phyloP scores from a whole-genome alignment of 2,797 vertebrate genomes.

The Pangasius djambal region DNA sequence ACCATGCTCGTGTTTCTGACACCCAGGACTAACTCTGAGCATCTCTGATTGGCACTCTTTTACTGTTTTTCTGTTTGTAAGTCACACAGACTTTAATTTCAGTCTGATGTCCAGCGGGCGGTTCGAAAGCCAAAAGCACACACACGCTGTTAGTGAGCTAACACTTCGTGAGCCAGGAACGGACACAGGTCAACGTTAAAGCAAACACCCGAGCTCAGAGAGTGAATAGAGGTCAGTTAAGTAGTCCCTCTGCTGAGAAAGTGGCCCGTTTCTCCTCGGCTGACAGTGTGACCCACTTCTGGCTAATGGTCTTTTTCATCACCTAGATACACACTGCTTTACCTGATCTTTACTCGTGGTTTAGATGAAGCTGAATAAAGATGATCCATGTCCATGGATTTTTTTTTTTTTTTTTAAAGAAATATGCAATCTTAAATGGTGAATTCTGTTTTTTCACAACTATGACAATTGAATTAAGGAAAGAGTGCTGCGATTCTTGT shows the following conservation, averaged over 20 bases:
- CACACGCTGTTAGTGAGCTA: background rate
- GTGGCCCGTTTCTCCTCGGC: slow-evolving; percentile 43
- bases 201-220: slow-evolving; percentile 26
- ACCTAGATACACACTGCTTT: slow-evolving; percentile 61
- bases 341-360: slow-evolving; percentile 59
- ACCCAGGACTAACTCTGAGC: background rate
- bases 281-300: slow-evolving; percentile 67
- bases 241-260: slow-evolving; percentile 46
- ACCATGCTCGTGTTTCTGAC: background rate
- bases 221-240: slow-evolving; percentile 50
- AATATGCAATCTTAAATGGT: background rate
- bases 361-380: slow-evolving; percentile 35
- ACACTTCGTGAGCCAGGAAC: background rate
- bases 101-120: background rate
- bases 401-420: no score
- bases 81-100: background rate
- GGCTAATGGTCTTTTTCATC: slow-evolving; percentile 60
- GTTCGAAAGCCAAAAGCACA: background rate
- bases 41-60: background rate
- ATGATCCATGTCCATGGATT: background rate
- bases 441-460: no score
- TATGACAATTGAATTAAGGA: no score
- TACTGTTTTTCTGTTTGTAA: background rate
- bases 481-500: background rate
- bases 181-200: slow-evolving; percentile 23